phyloP scores from a whole-genome alignment of 2,888 invertebrate species.

The Drosophila crucigera region DNA sequence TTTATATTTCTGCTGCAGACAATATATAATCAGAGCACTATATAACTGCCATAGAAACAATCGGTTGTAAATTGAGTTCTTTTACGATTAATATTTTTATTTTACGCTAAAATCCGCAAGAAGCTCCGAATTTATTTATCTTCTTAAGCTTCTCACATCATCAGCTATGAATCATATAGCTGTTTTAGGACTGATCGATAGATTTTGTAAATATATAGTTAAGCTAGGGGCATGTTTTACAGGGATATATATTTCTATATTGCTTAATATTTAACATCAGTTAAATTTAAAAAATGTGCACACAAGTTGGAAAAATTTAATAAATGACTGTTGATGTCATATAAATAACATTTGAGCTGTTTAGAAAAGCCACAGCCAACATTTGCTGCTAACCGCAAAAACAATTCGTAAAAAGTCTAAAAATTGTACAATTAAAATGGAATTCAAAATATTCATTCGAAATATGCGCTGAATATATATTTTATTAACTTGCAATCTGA shows the following conservation, averaged over 20 bases:
- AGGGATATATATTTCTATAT: background rate
- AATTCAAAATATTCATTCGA: constrained; percentile 9
- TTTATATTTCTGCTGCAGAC: background rate
- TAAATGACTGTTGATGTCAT: background rate
- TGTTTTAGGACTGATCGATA: background rate
- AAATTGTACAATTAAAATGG: constrained; percentile 33
- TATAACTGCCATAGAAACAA: background rate
- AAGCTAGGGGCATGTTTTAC: rapidly evolving
- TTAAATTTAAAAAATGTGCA: background rate
- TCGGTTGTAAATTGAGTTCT: background rate
- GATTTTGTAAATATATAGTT: background rate
- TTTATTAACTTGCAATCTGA: background rate
- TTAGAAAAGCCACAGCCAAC: constrained; percentile 1
- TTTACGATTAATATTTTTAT: background rate
- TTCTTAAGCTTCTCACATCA: background rate
- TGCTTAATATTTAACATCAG: background rate
- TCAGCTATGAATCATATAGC: background rate
- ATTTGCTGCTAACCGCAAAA: constrained; percentile 44
- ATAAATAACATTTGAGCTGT: background rate
- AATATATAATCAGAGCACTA: background rate
- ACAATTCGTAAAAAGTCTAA: constrained; percentile 18
- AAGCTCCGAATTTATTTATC: too few relatives aligned
- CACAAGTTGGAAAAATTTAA: background rate
- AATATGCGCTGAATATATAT: constrained; percentile 20
- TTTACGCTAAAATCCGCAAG: rapidly evolving